Evolutionary conservation across 2,888 invertebrate species (phyloP).

Genomic region (Cheilosia soror): DNA sequence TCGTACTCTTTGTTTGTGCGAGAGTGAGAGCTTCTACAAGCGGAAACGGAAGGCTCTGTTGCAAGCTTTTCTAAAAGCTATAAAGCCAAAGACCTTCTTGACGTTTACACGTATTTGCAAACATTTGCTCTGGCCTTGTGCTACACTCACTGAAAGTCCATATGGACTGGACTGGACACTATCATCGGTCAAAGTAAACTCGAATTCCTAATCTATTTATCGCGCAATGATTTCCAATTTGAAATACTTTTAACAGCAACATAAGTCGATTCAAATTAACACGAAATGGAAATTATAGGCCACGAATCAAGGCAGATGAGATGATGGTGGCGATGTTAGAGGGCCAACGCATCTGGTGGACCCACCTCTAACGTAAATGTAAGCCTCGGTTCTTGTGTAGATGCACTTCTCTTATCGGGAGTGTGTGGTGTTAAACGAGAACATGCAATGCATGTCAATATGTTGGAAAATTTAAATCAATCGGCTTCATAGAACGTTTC

Average conservation of each 20-base stretch:
- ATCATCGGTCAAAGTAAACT: no score
- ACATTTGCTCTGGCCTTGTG: no score
- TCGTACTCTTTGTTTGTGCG: no score
- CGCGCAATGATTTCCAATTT: slow-evolving; percentile 60
- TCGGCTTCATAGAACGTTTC: slow-evolving; percentile 59
- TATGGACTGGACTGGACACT: no score
- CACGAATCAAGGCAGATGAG: slow-evolving; percentile 5
- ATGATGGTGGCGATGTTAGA: neutral
- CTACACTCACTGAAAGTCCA: no score
- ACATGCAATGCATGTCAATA: slow-evolving; percentile 74
- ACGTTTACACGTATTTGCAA: no score
- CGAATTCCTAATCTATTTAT: neutral
- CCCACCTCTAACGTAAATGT: slow-evolving; percentile 14
- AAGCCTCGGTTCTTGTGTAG: slow-evolving; percentile 38
- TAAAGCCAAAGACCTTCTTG: no score
- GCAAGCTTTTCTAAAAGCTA: no score
- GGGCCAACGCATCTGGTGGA: slow-evolving; percentile 34
- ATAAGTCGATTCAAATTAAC: slow-evolving; percentile 70
- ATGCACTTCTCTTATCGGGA: slow-evolving; percentile 58
- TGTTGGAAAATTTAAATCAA: slow-evolving; percentile 72
- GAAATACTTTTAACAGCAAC: slow-evolving; percentile 64
- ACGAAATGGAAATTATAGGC: slow-evolving; percentile 62
- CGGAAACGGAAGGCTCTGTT: no score
- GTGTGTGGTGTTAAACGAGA: slow-evolving; percentile 65
- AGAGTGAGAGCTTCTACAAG: no score